Evolutionary conservation across 2,113 vertebrate genomes (phyloP).

Genomic region (Gymnorhina tibicen): DNA sequence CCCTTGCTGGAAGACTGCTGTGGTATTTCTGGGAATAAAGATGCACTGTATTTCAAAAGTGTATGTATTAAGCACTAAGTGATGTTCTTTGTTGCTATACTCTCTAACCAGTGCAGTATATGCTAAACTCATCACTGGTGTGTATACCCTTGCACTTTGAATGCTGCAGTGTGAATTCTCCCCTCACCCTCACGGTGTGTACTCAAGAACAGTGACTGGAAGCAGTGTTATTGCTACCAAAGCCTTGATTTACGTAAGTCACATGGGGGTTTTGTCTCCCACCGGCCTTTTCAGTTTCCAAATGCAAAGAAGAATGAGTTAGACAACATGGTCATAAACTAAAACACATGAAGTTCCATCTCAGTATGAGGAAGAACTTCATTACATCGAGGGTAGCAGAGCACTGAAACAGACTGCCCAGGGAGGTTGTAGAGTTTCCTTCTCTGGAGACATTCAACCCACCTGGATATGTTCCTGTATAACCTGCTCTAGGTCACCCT

Average conservation of each 20-base stretch:
- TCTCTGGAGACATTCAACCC: not conserved
- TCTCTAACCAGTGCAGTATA: not conserved
- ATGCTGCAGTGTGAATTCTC: not conserved
- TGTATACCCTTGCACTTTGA: not conserved
- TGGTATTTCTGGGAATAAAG: not conserved
- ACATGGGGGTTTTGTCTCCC: not conserved
- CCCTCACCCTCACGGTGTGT: not conserved
- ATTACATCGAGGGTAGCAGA: not conserved
- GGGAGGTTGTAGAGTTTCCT: not conserved
- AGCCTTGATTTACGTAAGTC: accelerated
- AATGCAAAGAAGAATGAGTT: not conserved
- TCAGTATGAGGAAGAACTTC: not conserved
- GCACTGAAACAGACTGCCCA: not conserved
- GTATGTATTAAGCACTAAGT: not conserved
- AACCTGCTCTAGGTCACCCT: not conserved
- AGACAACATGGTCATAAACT: not conserved
- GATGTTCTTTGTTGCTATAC: not conserved
- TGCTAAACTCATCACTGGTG: not conserved
- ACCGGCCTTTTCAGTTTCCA: not conserved
- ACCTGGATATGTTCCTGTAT: not conserved
- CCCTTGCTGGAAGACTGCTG: not conserved
- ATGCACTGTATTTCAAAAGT: not conserved
- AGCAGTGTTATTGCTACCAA: not conserved
- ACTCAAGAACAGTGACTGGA: not conserved
- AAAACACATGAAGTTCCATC: not conserved